Conservation (phyloP, 2,113 vertebrate genomes). For the Catharus minimus region DNA sequence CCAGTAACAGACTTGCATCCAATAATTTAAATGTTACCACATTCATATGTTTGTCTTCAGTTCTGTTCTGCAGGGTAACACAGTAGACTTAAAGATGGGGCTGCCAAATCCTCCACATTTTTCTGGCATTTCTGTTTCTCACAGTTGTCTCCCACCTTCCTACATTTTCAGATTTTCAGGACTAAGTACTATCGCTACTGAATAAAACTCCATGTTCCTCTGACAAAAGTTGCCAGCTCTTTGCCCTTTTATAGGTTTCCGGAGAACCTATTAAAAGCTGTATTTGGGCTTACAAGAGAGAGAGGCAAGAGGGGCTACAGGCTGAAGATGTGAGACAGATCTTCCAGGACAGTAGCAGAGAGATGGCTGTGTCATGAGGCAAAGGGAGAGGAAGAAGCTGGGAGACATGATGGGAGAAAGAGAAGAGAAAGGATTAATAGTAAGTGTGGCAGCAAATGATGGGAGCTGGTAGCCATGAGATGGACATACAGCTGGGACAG, state of each 20-base stretch:
- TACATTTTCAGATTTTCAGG: conserved; percentile 58
- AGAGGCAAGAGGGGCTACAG: background rate
- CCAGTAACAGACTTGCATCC: background rate
- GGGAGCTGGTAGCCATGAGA: background rate
- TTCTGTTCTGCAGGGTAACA: conserved; percentile 37
- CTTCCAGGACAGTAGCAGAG: background rate
- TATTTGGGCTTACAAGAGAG: background rate
- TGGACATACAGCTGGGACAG: background rate
- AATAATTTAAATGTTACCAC: background rate
- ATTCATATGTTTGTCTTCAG: conserved; percentile 37
- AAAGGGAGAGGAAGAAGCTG: background rate
- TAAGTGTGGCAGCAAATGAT: background rate
- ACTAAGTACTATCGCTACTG: conserved; percentile 40
- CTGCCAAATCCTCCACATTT: conserved; percentile 66
- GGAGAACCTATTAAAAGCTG: background rate
- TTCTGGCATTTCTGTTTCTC: conserved; percentile 64
- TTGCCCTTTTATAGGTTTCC: background rate
- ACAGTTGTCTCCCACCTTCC: conserved; percentile 70
- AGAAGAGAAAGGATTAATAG: background rate
- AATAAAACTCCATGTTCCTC: conserved; percentile 24
- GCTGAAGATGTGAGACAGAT: background rate
- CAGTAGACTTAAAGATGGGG: conserved; percentile 35
- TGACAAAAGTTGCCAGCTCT: background rate
- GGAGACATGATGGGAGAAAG: background rate
- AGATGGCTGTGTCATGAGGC: background rate